Evolutionary conservation across 2,888 invertebrate genomes (phyloP).

Genomic region (Tetranychus piercei): DNA sequence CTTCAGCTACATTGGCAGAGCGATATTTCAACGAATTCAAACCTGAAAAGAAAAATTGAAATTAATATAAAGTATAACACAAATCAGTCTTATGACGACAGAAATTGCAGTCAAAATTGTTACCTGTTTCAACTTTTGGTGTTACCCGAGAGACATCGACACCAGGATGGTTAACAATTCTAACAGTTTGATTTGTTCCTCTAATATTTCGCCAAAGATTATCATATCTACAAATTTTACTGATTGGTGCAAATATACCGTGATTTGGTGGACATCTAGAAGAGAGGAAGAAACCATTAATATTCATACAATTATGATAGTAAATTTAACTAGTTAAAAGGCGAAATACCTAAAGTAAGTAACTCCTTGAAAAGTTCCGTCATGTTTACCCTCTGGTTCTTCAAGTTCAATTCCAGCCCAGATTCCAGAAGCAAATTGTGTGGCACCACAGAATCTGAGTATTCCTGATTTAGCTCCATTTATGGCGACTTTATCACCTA

Average conservation of each 20-base stretch:
- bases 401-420: slow-evolving; percentile 40
- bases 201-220: neutral
- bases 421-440: slow-evolving; percentile 30
- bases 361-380: slow-evolving; percentile 37
- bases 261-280: slow-evolving; percentile 34
- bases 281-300: neutral
- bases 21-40: slow-evolving; percentile 9
- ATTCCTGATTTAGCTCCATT: slow-evolving; percentile 27
- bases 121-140: slow-evolving; percentile 36
- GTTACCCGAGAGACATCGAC: slow-evolving; percentile 35
- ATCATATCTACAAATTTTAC: slow-evolving; percentile 32
- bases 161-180: slow-evolving; percentile 26
- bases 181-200: slow-evolving; percentile 11
- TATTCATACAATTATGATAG: no score
- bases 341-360: slow-evolving; percentile 29
- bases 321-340: neutral
- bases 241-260: slow-evolving; percentile 37
- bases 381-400: slow-evolving; percentile 37
- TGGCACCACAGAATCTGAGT: slow-evolving; percentile 26
- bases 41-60: slow-evolving; percentile 8
- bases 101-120: neutral
- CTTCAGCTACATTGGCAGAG: slow-evolving; percentile 26
- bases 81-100: neutral
- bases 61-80: neutral
- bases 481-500: slow-evolving; percentile 34